phyloP scores from a whole-genome alignment of 2,113 vertebrate genomes.

The Pimephales promelas region DNA sequence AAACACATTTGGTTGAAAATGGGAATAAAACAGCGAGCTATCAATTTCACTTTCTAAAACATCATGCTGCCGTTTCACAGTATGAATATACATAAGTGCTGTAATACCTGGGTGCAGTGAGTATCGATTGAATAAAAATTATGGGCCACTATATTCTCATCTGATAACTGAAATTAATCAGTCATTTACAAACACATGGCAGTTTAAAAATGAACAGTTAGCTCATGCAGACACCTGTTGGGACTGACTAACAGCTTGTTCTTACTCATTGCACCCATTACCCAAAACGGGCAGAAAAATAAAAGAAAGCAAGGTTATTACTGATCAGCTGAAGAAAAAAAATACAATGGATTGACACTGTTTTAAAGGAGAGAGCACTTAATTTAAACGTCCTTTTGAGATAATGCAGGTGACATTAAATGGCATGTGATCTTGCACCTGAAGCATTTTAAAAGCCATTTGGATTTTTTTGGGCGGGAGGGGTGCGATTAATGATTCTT shows the following conservation, averaged over 20 bases:
- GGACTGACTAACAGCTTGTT: constrained; percentile 34
- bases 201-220: constrained; percentile 18
- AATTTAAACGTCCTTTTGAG: constrained; percentile 32
- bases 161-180: constrained; percentile 30
- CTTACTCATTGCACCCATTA: constrained; percentile 42
- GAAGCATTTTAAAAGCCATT: constrained; percentile 33
- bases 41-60: constrained; percentile 21
- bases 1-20: constrained; percentile 49
- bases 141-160: constrained; percentile 26
- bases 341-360: neutral
- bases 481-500: constrained; percentile 11
- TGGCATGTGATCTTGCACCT: constrained; percentile 32
- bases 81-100: neutral
- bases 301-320: neutral
- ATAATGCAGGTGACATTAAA: constrained; percentile 42
- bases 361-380: constrained; percentile 31
- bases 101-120: neutral
- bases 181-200: constrained; percentile 29
- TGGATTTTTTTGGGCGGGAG: neutral
- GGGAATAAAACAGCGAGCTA: neutral
- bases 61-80: neutral
- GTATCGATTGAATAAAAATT: neutral
- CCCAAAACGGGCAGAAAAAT: neutral
- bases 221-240: constrained; percentile 38
- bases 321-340: neutral